Conservation (phyloP, 53 echinoderm and acorn worm genomes). For the Astropecten irregularis region DNA sequence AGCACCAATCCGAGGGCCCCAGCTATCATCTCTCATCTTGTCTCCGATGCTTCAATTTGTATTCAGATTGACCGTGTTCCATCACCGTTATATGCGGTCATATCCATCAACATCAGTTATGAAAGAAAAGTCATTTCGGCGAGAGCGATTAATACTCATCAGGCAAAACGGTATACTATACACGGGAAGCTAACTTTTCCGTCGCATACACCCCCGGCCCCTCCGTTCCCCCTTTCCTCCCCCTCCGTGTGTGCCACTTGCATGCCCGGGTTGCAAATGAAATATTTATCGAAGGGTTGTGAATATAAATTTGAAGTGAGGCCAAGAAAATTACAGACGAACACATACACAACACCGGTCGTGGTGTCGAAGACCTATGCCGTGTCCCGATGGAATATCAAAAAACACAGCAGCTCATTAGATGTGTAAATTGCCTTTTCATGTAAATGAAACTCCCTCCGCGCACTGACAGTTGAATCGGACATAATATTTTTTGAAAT, state of each 20-base stretch:
- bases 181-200: too few relatives aligned
- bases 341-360: too few relatives aligned
- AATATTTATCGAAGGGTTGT: constrained; percentile 41
- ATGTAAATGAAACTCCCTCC: constrained; percentile 31
- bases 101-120: not conserved
- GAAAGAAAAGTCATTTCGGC: not conserved
- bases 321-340: too few relatives aligned
- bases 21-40: not conserved
- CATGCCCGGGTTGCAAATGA: constrained; percentile 26
- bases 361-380: not conserved
- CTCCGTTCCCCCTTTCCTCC: not conserved
- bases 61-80: not conserved
- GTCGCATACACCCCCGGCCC: too few relatives aligned
- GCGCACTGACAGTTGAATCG: not conserved
- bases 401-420: constrained; percentile 31
- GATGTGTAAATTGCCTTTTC: constrained; percentile 56
- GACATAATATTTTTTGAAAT: constrained; percentile 34
- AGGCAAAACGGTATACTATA: not conserved
- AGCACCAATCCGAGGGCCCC: not conserved
- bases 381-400: not conserved
- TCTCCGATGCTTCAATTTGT: not conserved
- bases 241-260: not conserved
- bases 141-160: not conserved
- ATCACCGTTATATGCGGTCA: not conserved
- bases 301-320: too few relatives aligned